These are phyloP conservation scores for Trichonephila clavata DNA, from an alignment of 1,140 invertebrate species.

Conservation along the genomic window DNA sequence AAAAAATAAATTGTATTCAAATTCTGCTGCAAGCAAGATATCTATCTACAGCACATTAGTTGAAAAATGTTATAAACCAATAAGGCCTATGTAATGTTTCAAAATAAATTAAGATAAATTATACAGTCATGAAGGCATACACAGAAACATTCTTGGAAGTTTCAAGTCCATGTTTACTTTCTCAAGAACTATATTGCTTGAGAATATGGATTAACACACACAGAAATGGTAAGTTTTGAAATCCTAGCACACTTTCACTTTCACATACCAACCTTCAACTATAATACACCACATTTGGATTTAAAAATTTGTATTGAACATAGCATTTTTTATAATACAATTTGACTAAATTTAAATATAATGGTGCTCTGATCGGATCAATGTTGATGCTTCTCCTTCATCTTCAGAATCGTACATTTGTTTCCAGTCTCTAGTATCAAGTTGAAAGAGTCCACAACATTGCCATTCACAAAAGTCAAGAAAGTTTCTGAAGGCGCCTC, in stretches of 20 bases:
- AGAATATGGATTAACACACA: slow-evolving; percentile 10
- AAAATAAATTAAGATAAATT: slow-evolving; percentile 49
- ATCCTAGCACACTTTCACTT: neutral
- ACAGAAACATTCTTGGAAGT: slow-evolving; percentile 29
- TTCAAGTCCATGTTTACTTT: slow-evolving; percentile 8
- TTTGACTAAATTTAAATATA: slow-evolving; percentile 61
- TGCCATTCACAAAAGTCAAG: slow-evolving; percentile 91
- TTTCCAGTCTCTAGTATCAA: slow-evolving; percentile 86
- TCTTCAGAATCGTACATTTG: slow-evolving; percentile 81
- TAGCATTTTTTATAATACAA: neutral
- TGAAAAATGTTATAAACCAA: slow-evolving; percentile 33
- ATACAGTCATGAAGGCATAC: slow-evolving; percentile 49
- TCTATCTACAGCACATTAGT: slow-evolving; percentile 55
- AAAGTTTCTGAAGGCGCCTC: slow-evolving; percentile 90
- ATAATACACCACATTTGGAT: neutral
- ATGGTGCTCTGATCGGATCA: slow-evolving; percentile 68
- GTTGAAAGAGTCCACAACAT: slow-evolving; percentile 88
- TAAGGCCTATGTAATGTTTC: slow-evolving; percentile 48
- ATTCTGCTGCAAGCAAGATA: slow-evolving; percentile 50
- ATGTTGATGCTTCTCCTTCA: slow-evolving; percentile 57
- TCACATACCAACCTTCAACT: neutral
- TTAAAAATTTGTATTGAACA: neutral
- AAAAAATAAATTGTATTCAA: slow-evolving; percentile 55
- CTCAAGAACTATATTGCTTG: neutral
- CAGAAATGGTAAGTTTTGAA: neutral